Conservation (phyloP, 2,113 vertebrate genomes). For the Smithornis capensis region DNA sequence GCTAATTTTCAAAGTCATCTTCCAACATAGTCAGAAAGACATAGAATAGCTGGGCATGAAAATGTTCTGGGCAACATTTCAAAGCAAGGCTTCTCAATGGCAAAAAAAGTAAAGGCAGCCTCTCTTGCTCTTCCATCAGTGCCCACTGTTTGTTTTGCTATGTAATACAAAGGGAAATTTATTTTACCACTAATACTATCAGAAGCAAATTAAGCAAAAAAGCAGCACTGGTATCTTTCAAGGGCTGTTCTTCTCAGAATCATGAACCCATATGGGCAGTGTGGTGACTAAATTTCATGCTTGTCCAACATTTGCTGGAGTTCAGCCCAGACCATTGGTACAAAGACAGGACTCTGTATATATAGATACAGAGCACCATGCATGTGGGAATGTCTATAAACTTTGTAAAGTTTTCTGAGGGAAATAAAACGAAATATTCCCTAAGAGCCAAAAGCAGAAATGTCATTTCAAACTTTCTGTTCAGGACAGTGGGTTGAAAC, state of each 20-base stretch:
- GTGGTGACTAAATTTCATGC: not conserved
- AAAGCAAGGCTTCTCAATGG: not conserved
- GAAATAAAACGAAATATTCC: not conserved
- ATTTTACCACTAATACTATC: not conserved
- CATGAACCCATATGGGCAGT: not conserved
- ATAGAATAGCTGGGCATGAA: not conserved
- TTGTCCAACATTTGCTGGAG: not conserved
- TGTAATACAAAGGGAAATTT: not conserved
- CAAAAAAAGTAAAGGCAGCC: not conserved
- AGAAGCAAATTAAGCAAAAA: not conserved
- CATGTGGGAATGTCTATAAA: not conserved
- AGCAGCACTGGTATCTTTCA: not conserved
- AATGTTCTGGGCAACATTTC: not conserved
- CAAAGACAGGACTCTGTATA: not conserved
- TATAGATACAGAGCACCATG: not conserved
- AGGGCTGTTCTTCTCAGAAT: not conserved
- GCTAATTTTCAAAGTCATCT: conserved; percentile 12
- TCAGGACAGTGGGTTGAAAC: not conserved
- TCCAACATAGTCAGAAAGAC: not conserved
- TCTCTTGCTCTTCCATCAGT: not conserved
- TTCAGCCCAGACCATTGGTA: not conserved
- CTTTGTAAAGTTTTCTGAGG: not conserved
- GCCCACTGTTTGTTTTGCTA: not conserved
- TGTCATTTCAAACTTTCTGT: not conserved
- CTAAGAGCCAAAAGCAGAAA: not conserved